phyloP scores from a whole-genome alignment of 2,888 invertebrate genomes.

The Amblyteles armatorius region DNA sequence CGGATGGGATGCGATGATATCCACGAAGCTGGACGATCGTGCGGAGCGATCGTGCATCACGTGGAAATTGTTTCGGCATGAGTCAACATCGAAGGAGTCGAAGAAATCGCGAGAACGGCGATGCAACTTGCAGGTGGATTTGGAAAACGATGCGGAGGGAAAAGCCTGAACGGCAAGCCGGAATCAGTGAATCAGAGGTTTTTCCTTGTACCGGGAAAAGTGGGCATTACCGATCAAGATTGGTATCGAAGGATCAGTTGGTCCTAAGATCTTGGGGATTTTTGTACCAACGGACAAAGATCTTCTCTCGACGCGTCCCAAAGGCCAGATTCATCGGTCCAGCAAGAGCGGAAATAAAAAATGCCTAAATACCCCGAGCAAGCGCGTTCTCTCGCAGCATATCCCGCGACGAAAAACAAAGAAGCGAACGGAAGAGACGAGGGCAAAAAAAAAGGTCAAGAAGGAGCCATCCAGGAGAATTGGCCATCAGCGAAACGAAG shows the following conservation, averaged over 20 bases:
- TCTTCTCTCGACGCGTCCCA: background rate
- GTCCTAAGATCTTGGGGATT: background rate
- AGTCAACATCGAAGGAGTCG: constrained; percentile 46
- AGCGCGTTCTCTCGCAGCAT: background rate
- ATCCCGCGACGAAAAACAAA: background rate
- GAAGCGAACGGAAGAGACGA: background rate
- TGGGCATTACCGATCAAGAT: background rate
- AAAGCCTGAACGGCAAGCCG: no score
- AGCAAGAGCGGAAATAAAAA: background rate
- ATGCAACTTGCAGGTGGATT: background rate
- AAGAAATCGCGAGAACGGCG: constrained; percentile 26
- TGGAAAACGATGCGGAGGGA: background rate
- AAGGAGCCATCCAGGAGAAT: constrained; percentile 17
- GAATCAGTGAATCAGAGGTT: no score
- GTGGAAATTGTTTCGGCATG: constrained; percentile 78
- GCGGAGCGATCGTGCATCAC: constrained; percentile 22
- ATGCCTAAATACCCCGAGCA: background rate
- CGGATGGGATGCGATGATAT: background rate
- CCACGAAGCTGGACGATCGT: constrained; percentile 16
- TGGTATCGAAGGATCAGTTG: no score
- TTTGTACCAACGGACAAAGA: no score
- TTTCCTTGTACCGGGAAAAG: background rate
- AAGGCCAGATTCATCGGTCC: background rate
- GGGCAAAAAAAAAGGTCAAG: background rate
- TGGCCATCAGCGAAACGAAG: constrained; percentile 16